These are phyloP conservation scores for Lota lota DNA, from an alignment of 2,113 vertebrate genomes.

Conservation along the genomic window DNA sequence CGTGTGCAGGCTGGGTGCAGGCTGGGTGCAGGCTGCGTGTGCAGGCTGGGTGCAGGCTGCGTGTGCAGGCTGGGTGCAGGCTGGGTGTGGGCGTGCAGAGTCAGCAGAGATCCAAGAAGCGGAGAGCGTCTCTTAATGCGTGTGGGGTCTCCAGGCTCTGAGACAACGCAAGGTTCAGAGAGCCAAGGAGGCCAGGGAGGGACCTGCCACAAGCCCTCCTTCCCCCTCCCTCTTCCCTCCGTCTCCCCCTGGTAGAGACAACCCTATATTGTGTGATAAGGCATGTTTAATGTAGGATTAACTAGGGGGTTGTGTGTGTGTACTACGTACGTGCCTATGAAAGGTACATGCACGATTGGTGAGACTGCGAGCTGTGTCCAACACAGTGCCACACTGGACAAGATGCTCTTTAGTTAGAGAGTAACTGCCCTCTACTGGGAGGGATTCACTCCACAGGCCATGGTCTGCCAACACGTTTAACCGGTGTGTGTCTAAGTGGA, in stretches of 20 bases:
- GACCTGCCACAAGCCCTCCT: conserved; percentile 39
- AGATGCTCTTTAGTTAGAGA: no score
- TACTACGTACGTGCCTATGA: no score
- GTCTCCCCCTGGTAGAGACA: background rate
- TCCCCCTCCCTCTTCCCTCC: conserved; percentile 3
- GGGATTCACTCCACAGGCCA: background rate
- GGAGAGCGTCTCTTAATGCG: conserved; percentile 51
- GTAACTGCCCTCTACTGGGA: no score
- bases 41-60: background rate
- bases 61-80: conserved; percentile 13
- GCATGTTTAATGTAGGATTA: no score
- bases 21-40: conserved; percentile 28
- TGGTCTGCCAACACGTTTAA: conserved; percentile 35
- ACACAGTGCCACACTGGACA: no score
- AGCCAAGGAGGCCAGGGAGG: conserved; percentile 40
- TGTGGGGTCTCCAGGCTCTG: conserved; percentile 24
- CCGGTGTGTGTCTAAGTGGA: conserved; percentile 23
- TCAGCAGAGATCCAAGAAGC: conserved; percentile 28
- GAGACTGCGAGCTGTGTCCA: background rate
- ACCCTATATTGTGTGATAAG: background rate
- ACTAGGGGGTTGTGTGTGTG: background rate
- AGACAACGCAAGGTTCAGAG: conserved; percentile 36
- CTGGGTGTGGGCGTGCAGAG: conserved; percentile 48
- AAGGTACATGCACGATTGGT: no score
- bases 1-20: conserved; percentile 6